A percentile compares a stretch with the other conserved stretches of the same genome.
Evolutionary conservation across 1,140 invertebrate species (phyloP).

Genomic region (Pogonognathellus flavescens): DNA sequence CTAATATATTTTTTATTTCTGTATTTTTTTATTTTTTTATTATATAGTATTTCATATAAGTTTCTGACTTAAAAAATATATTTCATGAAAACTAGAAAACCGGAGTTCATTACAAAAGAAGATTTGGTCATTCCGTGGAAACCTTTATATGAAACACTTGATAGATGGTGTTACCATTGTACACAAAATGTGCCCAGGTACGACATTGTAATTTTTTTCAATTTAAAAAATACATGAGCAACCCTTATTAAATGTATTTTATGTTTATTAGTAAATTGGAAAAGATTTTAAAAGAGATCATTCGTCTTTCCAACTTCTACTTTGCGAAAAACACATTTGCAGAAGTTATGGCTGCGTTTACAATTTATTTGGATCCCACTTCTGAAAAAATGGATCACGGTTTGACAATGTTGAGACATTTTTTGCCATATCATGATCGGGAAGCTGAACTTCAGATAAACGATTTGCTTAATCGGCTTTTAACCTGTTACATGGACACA

Average conservation of each 20-base stretch:
- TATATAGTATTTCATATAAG: too few species aligned
- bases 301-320: conserved; percentile 71
- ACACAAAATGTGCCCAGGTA: conserved; percentile 76
- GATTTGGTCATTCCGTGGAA: conserved; percentile 89
- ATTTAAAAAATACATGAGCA: neutral
- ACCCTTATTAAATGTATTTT: neutral
- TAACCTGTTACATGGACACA: conserved; percentile 70
- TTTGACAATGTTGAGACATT: conserved; percentile 79
- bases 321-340: conserved; percentile 82
- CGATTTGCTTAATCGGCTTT: conserved; percentile 77
- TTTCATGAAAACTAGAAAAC: conserved; percentile 76
- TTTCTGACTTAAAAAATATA: too few species aligned
- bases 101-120: conserved; percentile 80
- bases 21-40: too few species aligned
- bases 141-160: conserved; percentile 82
- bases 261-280: conserved; percentile 60
- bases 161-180: conserved; percentile 73
- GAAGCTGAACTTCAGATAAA: conserved; percentile 80
- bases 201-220: conserved; percentile 21
- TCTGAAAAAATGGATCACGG: conserved; percentile 75
- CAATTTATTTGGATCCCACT: conserved; percentile 83
- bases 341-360: conserved; percentile 89
- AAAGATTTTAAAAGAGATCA: conserved; percentile 58
- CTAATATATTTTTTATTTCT: too few species aligned
- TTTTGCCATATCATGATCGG: conserved; percentile 81